These are phyloP conservation scores for Yponomeuta sedellus DNA, from an alignment of 2,888 invertebrate genomes.

Conservation along the genomic window DNA sequence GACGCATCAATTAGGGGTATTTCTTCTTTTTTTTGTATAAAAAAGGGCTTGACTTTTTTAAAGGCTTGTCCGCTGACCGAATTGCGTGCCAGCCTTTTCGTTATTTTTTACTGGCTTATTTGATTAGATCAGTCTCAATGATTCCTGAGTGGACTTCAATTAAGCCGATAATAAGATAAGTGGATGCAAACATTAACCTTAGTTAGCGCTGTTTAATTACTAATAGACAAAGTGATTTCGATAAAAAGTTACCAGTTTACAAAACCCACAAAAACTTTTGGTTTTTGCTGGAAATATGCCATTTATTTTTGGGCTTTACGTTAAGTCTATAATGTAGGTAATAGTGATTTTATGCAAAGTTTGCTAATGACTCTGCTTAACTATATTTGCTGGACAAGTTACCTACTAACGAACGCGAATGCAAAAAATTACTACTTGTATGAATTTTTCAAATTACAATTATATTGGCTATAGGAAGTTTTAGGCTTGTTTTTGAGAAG, in stretches of 20 bases:
- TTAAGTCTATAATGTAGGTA: neutral
- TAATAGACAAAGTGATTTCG: slow-evolving; percentile 14
- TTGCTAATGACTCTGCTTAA: neutral
- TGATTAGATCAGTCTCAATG: slow-evolving; percentile 72
- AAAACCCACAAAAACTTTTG: neutral
- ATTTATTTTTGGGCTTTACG: neutral
- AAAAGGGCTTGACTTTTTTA: slow-evolving; percentile 70
- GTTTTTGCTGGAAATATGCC: neutral
- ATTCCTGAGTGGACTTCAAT: slow-evolving; percentile 70
- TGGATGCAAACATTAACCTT: slow-evolving; percentile 50
- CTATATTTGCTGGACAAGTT: neutral
- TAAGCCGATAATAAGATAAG: slow-evolving; percentile 63
- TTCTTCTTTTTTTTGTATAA: slow-evolving; percentile 52
- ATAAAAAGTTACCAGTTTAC: slow-evolving; percentile 1
- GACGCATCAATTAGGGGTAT: slow-evolving; percentile 75
- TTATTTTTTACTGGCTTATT: slow-evolving; percentile 68
- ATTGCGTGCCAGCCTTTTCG: slow-evolving; percentile 50
- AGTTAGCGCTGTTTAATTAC: slow-evolving; percentile 22
- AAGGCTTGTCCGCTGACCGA: slow-evolving; percentile 60
- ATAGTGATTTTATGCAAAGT: neutral
- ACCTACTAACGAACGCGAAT: neutral
- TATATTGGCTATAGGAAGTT: too few relatives aligned
- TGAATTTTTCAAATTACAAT: too few relatives aligned
- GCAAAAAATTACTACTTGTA: too few relatives aligned
- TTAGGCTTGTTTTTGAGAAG: too few relatives aligned